Percentiles rank a stretch among this genome's conserved stretches.
phyloP scores from a whole-genome alignment of 2,888 invertebrate genomes.

The Epistrophe grossulariae region DNA sequence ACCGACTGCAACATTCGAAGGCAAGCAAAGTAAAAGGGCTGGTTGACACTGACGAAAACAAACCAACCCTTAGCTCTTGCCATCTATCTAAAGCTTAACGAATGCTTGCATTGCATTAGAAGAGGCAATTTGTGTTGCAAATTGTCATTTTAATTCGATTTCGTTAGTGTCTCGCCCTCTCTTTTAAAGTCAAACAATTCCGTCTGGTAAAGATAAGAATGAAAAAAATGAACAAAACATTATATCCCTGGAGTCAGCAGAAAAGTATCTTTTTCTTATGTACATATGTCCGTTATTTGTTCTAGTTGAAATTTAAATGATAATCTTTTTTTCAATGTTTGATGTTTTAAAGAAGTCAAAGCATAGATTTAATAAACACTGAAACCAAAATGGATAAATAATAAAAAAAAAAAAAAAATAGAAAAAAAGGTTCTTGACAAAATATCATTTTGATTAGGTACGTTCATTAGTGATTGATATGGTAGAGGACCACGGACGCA shows the following conservation, averaged over 20 bases:
- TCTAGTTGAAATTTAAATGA: neutral
- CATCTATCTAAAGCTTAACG: neutral
- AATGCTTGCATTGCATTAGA: slow-evolving; percentile 58
- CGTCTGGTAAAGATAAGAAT: slow-evolving; percentile 59
- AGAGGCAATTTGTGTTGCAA: slow-evolving; percentile 69
- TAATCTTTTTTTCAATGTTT: neutral
- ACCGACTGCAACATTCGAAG: slow-evolving; percentile 11
- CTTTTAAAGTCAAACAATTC: slow-evolving; percentile 46
- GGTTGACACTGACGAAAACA: slow-evolving; percentile 20
- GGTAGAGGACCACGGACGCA: neutral
- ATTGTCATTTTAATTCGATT: slow-evolving; percentile 77
- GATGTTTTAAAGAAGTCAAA: neutral
- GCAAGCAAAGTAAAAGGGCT: slow-evolving; percentile 15
- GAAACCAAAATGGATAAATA: neutral
- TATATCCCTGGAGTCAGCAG: neutral
- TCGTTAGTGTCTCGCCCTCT: slow-evolving; percentile 49
- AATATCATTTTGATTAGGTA: neutral
- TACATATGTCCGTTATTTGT: neutral
- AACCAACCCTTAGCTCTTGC: slow-evolving; percentile 7
- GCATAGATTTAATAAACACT: neutral
- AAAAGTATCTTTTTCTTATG: neutral
- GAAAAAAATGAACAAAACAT: slow-evolving; percentile 11
- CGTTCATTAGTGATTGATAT: neutral
- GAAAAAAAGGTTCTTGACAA: neutral
- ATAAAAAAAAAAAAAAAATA: neutral